Percentiles rank a stretch among this genome's conserved stretches.
phyloP scores from a whole-genome alignment of 1,140 invertebrate genomes.

The Antheraea mylitta region DNA sequence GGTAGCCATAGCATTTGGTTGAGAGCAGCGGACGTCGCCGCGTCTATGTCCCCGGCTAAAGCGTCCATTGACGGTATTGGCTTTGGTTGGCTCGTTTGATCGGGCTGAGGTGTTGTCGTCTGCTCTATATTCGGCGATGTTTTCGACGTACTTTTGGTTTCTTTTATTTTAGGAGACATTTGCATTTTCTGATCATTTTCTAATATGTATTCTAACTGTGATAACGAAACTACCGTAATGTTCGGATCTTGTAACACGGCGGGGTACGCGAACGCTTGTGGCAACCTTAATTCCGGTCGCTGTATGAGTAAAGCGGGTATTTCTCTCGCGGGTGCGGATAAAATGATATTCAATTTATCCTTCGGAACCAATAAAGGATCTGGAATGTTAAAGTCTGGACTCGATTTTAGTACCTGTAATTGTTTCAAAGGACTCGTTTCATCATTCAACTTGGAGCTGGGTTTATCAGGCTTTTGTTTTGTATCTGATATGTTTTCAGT shows the following conservation, averaged over 20 bases:
- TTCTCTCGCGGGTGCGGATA: conserved; percentile 86
- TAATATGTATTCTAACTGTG: conserved; percentile 87
- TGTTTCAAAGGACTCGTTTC: conserved; percentile 85
- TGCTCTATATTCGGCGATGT: conserved; percentile 61
- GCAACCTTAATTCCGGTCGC: conserved; percentile 84
- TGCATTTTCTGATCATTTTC: conserved; percentile 75
- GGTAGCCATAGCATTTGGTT: conserved; percentile 86
- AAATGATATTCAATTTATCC: conserved; percentile 83
- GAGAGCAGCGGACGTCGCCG: conserved; percentile 83
- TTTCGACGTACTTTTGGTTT: conserved; percentile 17
- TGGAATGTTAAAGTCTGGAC: conserved; percentile 85
- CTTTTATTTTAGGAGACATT: conserved; percentile 62
- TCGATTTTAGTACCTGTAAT: conserved; percentile 84
- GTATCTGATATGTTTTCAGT: conserved; percentile 42
- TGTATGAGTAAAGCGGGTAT: conserved; percentile 86
- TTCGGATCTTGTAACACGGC: conserved; percentile 87
- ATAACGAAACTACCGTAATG: conserved; percentile 87
- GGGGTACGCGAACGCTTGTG: conserved; percentile 85
- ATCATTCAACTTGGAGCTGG: conserved; percentile 52
- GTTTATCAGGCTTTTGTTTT: conserved; percentile 44
- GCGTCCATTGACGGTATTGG: conserved; percentile 66
- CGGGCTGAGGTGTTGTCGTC: conserved; percentile 37
- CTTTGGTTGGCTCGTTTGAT: conserved; percentile 52
- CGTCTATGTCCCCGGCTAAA: conserved; percentile 82
- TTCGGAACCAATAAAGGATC: conserved; percentile 90